Conservation (phyloP, 2,888 invertebrate species). For the Tipula helvola region DNA sequence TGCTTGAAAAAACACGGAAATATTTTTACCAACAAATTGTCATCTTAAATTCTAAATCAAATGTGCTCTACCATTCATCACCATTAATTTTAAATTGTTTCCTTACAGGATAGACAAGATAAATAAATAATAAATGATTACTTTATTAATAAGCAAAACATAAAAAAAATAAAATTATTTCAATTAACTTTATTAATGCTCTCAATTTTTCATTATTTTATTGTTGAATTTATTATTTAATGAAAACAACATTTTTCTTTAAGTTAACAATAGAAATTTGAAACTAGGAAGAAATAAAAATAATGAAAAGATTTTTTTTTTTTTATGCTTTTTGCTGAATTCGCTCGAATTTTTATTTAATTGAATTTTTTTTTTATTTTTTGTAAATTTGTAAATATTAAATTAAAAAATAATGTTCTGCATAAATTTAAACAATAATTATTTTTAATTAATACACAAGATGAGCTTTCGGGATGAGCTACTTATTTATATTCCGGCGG, state of each 20-base stretch:
- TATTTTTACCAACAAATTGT: no score
- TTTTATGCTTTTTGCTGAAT: neutral
- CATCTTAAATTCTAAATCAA: no score
- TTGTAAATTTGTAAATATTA: neutral
- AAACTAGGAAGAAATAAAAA: neutral
- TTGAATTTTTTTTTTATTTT: neutral
- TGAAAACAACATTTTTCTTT: neutral
- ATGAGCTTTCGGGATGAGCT: neutral
- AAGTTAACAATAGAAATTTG: neutral
- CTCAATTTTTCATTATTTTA: neutral
- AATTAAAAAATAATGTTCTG: neutral
- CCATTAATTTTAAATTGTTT: no score
- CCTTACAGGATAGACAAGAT: no score
- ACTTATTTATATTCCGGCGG: neutral
- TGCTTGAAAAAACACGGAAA: no score
- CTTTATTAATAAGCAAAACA: no score
- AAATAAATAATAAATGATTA: no score
- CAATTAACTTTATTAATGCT: neutral
- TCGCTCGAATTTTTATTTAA: neutral
- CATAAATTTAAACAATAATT: neutral
- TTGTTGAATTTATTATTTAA: neutral
- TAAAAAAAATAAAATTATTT: no score
- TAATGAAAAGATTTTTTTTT: neutral
- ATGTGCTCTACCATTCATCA: no score
- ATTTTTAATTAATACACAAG: neutral